Conservation (phyloP, 2,888 invertebrate species). For the Netelia inedita region DNA sequence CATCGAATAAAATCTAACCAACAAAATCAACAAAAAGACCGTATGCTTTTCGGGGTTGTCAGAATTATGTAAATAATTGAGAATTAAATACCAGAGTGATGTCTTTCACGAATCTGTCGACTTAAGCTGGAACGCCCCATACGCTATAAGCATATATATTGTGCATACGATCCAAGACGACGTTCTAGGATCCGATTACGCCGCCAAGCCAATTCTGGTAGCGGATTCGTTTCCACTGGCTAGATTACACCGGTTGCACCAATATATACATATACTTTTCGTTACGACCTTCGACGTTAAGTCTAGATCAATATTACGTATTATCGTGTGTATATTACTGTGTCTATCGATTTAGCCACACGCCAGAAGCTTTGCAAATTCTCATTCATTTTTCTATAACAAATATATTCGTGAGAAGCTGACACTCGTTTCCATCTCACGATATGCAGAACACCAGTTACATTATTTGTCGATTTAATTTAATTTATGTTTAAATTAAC, state of each 20-base stretch:
- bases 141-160: not conserved
- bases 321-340: conserved; percentile 17
- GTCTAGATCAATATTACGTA: conserved; percentile 38
- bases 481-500: not conserved
- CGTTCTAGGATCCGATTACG: conserved; percentile 52
- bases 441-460: conserved; percentile 42
- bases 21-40: no score
- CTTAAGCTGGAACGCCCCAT: not conserved
- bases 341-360: conserved; percentile 41
- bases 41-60: no score
- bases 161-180: conserved; percentile 8
- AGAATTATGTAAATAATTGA: no score
- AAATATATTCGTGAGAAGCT: conserved; percentile 63
- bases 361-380: conserved; percentile 16
- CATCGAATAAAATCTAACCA: no score
- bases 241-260: conserved; percentile 22
- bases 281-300: not conserved
- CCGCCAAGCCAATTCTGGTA: conserved; percentile 48
- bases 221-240: conserved; percentile 44
- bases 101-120: not conserved
- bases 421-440: conserved; percentile 30
- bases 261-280: not conserved
- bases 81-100: no score
- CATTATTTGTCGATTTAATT: conserved; percentile 24
- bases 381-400: not conserved